Percentiles rank a stretch among this genome's conserved stretches.
phyloP scores from a whole-genome alignment of 2,888 invertebrate genomes.

The Hyles lineata region DNA sequence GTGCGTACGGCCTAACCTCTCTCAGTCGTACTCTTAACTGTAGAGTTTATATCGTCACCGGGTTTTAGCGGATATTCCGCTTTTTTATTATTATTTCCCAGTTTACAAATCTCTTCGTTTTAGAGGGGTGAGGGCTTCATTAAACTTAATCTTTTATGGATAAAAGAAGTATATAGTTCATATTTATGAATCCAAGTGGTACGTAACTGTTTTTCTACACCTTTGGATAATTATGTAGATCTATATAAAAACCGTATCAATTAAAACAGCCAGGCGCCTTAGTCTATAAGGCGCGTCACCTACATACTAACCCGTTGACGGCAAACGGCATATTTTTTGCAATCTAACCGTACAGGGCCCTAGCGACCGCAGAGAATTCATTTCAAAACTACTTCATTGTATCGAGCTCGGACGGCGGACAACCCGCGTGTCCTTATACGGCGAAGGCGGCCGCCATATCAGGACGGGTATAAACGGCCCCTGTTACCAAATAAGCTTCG shows the following conservation, averaged over 20 bases:
- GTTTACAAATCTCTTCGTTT: no score
- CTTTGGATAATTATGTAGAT: no score
- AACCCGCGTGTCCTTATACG: conserved; percentile 56
- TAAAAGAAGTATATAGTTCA: no score
- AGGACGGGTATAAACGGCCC: conserved; percentile 58
- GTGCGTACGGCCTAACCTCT: no score
- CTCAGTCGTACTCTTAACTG: no score
- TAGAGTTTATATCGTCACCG: no score
- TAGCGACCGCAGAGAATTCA: conserved; percentile 44
- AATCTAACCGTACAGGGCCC: conserved; percentile 19
- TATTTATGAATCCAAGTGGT: no score
- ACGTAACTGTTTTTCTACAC: no score
- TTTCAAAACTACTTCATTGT: conserved; percentile 63
- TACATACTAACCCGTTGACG: conserved; percentile 10
- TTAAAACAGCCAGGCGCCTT: background rate
- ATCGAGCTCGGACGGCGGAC: conserved; percentile 47
- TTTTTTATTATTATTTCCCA: no score
- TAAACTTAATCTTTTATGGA: no score
- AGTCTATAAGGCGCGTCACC: background rate
- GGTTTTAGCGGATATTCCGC: no score
- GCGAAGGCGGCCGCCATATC: conserved; percentile 54
- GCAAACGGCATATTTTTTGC: conserved; percentile 21
- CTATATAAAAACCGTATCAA: background rate
- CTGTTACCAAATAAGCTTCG: conserved; percentile 64
- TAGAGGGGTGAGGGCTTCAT: no score